Base-by-base conservation (phyloP, 2,113 vertebrate species). In the Mirounga angustirostris region DNA sequence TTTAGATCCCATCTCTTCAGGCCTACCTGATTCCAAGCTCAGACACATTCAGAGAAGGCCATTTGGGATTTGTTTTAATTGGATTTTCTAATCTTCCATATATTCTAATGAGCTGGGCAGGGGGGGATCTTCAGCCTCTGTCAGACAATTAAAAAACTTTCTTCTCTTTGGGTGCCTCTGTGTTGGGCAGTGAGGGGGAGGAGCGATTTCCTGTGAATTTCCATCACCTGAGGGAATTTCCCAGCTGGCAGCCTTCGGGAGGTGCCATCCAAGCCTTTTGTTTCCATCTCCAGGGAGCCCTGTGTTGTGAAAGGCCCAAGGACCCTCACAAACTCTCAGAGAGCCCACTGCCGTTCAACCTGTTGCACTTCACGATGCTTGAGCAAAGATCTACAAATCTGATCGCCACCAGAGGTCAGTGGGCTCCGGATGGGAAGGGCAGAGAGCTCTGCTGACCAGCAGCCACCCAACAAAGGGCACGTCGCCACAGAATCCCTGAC, bases 61-160 rank as follows among this genome's bases (percentile, higher is more conserved):
- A 58, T 95, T 93, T 96, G 92, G 95, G 94, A 97, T 84, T 91
- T 76, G 63, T 84, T 97, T 97, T 98, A 98, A 98, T 97, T 98
- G 87, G 54, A 95, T 97, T 97, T 93, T 93, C 94, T 92, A 96
- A 92, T 88, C 83, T 96, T 91, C 94, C 28, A 22, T 91, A 96
- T 96, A 94, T 61, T 95, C 21, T 96, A 97, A 97, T 95, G 92
- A 97, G 95, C 52, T 95, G 26, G 61, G 61, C 0, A 40, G 11
- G 10, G 0, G 7, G 40, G 28, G 15, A 78, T 65, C 71, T 74
- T 88, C 2, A 84, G 36, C 71, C 43, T 85, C 67, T 92, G 9
- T 71, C 30, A n/a, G 36, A 80, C 28, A 30, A 95, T 40, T 59
- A n/a, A 69, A 89, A 88, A 74, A 28, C 24, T 65, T 92, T 81